Evolutionary conservation across 2,113 vertebrate species (phyloP).

Genomic region (Pipra filicauda): DNA sequence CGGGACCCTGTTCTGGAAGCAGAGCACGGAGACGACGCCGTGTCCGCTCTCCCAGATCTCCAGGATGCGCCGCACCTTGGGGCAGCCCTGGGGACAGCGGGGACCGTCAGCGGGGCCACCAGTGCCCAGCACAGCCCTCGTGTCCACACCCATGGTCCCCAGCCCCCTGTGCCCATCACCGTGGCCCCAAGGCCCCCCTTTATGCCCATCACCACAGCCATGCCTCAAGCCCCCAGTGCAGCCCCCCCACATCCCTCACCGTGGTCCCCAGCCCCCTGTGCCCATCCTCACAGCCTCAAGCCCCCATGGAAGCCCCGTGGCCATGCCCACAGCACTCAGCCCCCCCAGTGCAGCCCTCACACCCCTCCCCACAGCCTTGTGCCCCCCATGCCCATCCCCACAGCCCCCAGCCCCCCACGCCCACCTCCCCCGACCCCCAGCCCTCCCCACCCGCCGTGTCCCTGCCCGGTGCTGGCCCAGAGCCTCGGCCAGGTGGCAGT

Average conservation of each 20-base stretch:
- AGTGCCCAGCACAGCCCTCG: not conserved
- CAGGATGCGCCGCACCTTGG: conserved; percentile 86
- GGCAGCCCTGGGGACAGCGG: conserved; percentile 57
- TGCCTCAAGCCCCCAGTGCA: not conserved
- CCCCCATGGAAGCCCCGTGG: no score
- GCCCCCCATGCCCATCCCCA: no score
- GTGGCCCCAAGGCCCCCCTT: not conserved
- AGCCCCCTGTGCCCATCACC: not conserved
- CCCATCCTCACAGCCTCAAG: not conserved
- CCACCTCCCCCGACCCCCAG: not conserved
- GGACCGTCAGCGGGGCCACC: not conserved
- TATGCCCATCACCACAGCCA: not conserved
- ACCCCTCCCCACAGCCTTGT: no score
- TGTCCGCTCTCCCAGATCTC: conserved; percentile 85
- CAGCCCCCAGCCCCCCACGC: no score
- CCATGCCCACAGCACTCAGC: not conserved
- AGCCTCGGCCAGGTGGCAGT: conserved; percentile 85
- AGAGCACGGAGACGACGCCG: conserved; percentile 87
- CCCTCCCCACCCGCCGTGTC: conserved; percentile 54
- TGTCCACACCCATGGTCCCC: not conserved
- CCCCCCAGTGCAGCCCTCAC: no score
- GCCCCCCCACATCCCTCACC: not conserved
- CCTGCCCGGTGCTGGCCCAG: conserved; percentile 73
- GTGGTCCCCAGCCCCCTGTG: no score
- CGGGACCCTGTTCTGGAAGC: conserved; percentile 88